phyloP scores from a whole-genome alignment of 2,797 vertebrate species.

The Simalia tracyae region DNA sequence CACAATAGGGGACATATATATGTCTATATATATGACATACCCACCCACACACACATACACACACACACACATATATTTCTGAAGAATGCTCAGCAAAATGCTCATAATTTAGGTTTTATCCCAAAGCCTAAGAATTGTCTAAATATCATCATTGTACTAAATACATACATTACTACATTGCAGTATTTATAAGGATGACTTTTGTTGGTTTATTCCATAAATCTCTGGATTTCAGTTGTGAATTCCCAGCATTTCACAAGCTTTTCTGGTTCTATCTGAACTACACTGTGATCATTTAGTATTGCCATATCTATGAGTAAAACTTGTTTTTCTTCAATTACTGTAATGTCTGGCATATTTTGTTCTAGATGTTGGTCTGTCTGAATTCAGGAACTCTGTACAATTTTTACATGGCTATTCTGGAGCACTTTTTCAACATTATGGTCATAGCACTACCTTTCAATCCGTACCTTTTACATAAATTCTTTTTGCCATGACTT shows the following conservation, averaged over 20 bases:
- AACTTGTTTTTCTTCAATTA: neutral
- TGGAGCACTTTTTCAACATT: neutral
- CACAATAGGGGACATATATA: no score
- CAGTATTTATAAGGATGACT: neutral
- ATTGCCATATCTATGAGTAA: neutral
- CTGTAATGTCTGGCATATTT: neutral
- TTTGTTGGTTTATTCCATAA: neutral
- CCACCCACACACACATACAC: neutral
- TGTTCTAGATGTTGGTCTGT: neutral
- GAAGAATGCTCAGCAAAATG: neutral
- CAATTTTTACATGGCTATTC: neutral
- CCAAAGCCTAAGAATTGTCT: neutral
- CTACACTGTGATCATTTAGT: neutral
- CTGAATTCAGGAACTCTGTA: neutral
- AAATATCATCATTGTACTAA: neutral
- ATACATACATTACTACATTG: no score
- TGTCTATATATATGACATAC: no score
- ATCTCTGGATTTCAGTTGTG: neutral
- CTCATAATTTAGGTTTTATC: neutral
- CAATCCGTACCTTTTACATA: neutral
- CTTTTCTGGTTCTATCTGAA: neutral
- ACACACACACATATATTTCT: neutral
- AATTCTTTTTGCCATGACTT: neutral
- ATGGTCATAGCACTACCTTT: neutral
- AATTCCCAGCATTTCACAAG: neutral